These are phyloP conservation scores for Pipistrellus pipistrellus DNA, from an alignment of 2,797 vertebrate genomes.

Conservation along the genomic window DNA sequence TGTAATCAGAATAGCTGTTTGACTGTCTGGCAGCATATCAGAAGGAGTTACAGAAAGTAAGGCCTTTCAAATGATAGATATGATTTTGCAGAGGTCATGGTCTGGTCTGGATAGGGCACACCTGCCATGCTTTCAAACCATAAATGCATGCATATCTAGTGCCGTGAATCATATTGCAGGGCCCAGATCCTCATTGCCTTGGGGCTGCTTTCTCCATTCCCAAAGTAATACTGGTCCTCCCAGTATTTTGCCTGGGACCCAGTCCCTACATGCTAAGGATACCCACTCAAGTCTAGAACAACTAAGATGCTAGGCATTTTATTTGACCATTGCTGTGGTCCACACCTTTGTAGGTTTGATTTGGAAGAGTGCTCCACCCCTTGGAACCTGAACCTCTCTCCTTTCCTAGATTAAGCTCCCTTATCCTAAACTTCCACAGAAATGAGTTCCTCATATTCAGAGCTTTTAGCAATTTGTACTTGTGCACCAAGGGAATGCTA, in stretches of 20 bases:
- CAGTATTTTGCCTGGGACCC: slow-evolving; percentile 41
- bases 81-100: slow-evolving; percentile 70
- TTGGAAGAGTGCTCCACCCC: neutral
- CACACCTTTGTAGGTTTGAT: slow-evolving; percentile 4
- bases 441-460: neutral
- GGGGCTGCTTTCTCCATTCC: slow-evolving; percentile 18
- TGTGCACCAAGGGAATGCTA: neutral
- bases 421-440: neutral
- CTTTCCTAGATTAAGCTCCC: slow-evolving; percentile 3
- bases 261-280: neutral
- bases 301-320: neutral
- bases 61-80: slow-evolving; percentile 68
- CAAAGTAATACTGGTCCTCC: slow-evolving; percentile 44
- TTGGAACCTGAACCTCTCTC: neutral
- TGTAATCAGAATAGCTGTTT: slow-evolving; percentile 78
- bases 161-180: slow-evolving; percentile 37
- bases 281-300: neutral
- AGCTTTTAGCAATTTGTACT: neutral
- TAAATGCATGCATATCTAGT: slow-evolving; percentile 40
- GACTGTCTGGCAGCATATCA: slow-evolving; percentile 77
- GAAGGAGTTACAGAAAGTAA: slow-evolving; percentile 77
- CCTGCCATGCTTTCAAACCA: slow-evolving; percentile 70
- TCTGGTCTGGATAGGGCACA: slow-evolving; percentile 55
- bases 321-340: neutral
- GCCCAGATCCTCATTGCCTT: neutral